Percentiles rank a stretch among this genome's conserved stretches.
Conservation (phyloP, 2,797 vertebrate species). For the Tachyglossus aculeatus region DNA sequence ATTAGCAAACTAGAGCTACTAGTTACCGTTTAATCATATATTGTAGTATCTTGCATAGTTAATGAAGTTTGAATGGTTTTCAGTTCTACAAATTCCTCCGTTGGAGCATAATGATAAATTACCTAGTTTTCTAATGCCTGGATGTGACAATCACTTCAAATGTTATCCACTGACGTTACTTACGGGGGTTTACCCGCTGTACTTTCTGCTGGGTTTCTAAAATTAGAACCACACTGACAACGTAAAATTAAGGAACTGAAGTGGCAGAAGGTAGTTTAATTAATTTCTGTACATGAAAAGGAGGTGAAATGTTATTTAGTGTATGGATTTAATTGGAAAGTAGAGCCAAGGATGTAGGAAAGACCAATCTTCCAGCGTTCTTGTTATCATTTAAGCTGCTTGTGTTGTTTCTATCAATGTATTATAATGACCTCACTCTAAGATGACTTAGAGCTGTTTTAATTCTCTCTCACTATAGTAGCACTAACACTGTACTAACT, state of each 20-base stretch:
- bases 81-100: background rate
- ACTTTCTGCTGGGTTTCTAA: background rate
- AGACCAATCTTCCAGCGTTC: background rate
- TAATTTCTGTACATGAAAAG: background rate
- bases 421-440: too few species aligned
- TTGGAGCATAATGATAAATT: background rate
- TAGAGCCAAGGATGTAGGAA: background rate
- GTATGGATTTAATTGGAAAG: constrained; percentile 9
- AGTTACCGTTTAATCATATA: background rate
- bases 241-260: background rate
- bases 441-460: too few species aligned
- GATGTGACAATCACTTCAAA: constrained; percentile 9
- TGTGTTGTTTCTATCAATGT: background rate
- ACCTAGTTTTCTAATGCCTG: background rate
- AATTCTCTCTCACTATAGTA: too few species aligned
- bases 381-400: background rate
- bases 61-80: constrained; percentile 14
- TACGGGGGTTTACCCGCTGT: background rate
- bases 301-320: background rate
- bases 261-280: background rate
- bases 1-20: constrained; percentile 1
- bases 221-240: background rate
- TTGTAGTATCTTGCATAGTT: background rate
- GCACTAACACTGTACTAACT: too few species aligned
- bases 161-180: background rate